Evolutionary conservation across 2,797 vertebrate genomes (phyloP), one percentile per base, ranked within the genome.

Genomic region (Gila robusta): DNA sequence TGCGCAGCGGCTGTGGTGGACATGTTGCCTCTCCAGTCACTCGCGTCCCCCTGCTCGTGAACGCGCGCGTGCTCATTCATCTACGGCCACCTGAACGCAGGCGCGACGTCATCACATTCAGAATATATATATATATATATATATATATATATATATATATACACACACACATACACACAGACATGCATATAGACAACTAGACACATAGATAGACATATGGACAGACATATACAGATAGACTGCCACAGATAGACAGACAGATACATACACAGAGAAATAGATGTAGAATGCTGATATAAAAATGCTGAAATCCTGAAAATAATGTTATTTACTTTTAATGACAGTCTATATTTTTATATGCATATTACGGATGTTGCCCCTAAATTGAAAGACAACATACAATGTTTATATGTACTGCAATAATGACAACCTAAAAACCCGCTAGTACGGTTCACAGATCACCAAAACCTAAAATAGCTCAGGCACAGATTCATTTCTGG

Each of bases 11-110:
- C 91, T 91, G 94, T 91, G 76, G 90, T 89, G 85, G 95, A 96
- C 96, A 96, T 96, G 93, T 95, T 96, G 93, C 92, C 94, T 91
- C 90, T 87, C 86, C 92, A 90, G 91, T 81, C 87, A 66, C 86
- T 67, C 90, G 91, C 89, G 69, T 92, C 12, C n/a, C 23, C 23
- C 62, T 35, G 71, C 84, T 87, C 86, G 16, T 10, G 49, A 8
- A 7, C 86, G 82, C 91, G 92, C 93, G 91, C 86, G 79, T 90
- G 92, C 93, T 91, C 92, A 93, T n/a, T 93, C 52, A 39, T 64
- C 35, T 59, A 44, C 56, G 19, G 39, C 56, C 81, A 84, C 86
- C 81, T 81, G 87, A 86, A 64, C 81, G 41, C 23, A 26, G 3
- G 37, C 54, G 83, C 35, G 12, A 86, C 88, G 90, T 89, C 82